Conservation (phyloP, 2,888 invertebrate genomes). For the Cataglyphis albicans region DNA sequence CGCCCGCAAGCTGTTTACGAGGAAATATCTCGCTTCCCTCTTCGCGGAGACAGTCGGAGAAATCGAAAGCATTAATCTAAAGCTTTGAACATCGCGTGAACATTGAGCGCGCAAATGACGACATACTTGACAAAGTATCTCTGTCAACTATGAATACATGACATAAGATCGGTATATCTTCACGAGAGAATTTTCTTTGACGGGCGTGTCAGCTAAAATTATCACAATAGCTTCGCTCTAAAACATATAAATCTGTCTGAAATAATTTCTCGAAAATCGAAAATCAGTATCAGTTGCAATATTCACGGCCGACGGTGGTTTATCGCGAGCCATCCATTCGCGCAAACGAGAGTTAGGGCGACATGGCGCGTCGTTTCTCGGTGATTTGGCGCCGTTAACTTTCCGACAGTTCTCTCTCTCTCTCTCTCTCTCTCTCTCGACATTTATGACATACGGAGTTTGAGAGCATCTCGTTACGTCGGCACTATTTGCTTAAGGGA, state of each 20-base stretch:
- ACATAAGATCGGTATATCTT: background rate
- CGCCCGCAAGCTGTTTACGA: background rate
- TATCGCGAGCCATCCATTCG: slow-evolving; percentile 50
- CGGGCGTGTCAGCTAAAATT: slow-evolving; percentile 17
- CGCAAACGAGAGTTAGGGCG: slow-evolving; percentile 54
- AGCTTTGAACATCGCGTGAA: slow-evolving; percentile 30
- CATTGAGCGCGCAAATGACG: background rate
- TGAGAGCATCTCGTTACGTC: slow-evolving; percentile 56
- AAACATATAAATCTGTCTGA: background rate
- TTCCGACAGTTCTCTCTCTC: slow-evolving; percentile 64
- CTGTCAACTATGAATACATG: slow-evolving; percentile 5
- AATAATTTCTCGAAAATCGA: background rate
- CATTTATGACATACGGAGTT: slow-evolving; percentile 69
- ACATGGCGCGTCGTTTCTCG: slow-evolving; percentile 49
- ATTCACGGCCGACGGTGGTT: slow-evolving; percentile 13
- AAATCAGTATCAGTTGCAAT: slow-evolving; percentile 36
- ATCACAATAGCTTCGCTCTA: background rate
- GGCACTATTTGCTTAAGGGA: slow-evolving; percentile 62
- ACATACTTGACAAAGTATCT: slow-evolving; percentile 33
- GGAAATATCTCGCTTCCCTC: slow-evolving; percentile 30
- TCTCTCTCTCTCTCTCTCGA: slow-evolving; percentile 55
- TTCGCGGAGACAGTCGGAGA: slow-evolving; percentile 30
- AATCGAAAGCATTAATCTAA: slow-evolving; percentile 44
- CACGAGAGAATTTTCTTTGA: background rate
- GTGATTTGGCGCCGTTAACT: slow-evolving; percentile 72